Evolutionary conservation across 2,113 vertebrate genomes (phyloP).

Genomic region (Thomomys bottae): DNA sequence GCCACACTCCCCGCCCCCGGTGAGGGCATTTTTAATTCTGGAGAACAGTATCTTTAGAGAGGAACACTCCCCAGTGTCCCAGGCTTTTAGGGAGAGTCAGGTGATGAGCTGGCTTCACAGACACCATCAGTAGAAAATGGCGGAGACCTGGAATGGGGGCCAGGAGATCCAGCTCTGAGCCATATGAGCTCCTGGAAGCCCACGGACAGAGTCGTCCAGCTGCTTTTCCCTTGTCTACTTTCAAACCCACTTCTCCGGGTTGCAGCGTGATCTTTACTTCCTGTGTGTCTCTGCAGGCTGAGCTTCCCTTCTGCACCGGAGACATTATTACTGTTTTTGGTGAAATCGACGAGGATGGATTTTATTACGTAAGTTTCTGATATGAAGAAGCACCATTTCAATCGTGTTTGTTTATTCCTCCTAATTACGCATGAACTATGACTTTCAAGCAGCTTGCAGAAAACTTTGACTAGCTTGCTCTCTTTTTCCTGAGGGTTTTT

Average conservation of each 20-base stretch:
- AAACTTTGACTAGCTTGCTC: neutral
- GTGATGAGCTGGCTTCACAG: neutral
- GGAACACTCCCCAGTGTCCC: neutral
- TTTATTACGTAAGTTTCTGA: slow-evolving; percentile 95
- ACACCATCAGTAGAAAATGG: neutral
- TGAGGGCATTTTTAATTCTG: neutral
- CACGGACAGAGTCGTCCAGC: too few relatives aligned
- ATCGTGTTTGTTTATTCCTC: rapidly evolving
- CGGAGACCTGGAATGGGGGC: neutral
- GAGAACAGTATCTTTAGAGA: neutral
- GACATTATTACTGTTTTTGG: slow-evolving; percentile 97
- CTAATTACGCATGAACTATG: rapidly evolving
- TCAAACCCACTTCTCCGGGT: too few relatives aligned
- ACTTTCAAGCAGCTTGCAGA: neutral
- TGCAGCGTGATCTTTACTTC: too few relatives aligned
- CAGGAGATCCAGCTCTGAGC: too few relatives aligned
- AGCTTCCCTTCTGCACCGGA: slow-evolving; percentile 97
- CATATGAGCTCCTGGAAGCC: too few relatives aligned
- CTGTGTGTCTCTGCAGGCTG: slow-evolving; percentile 86
- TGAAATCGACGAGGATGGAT: slow-evolving; percentile 98
- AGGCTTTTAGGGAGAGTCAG: neutral
- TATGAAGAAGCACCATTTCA: rapidly evolving
- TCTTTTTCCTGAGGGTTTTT: too few relatives aligned
- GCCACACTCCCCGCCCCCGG: too few relatives aligned
- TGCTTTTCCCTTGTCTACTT: too few relatives aligned